A percentile compares a stretch with the other conserved stretches of the same genome.
These are phyloP conservation scores for Hydra vulgaris DNA, from an alignment of 30 jellyfish, hydroid and myxozoan species.

Conservation along the genomic window DNA sequence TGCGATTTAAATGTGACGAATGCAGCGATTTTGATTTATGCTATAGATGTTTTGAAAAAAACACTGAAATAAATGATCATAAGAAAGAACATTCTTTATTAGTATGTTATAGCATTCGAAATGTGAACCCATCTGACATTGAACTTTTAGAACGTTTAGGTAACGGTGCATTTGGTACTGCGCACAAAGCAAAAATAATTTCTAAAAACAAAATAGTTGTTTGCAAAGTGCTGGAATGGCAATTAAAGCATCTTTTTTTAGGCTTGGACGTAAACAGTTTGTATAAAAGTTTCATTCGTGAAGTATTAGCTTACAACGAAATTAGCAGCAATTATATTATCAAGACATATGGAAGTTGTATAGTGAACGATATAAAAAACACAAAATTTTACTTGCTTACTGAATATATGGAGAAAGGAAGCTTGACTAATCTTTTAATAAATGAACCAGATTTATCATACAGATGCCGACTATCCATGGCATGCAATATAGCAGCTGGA, in stretches of 20 bases:
- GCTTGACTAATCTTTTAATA: neutral
- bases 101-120: neutral
- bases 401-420: neutral
- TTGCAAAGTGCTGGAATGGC: neutral
- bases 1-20: neutral
- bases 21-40: neutral
- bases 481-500: neutral
- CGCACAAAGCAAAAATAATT: neutral
- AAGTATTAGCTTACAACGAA: neutral
- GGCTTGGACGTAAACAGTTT: neutral
- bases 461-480: neutral
- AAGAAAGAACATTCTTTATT: neutral
- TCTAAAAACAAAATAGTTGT: neutral
- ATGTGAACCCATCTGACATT: neutral
- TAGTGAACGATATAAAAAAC: neutral
- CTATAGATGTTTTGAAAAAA: neutral
- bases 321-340: neutral
- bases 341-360: neutral
- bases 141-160: neutral
- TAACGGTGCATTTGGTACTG: neutral
- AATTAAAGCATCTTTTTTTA: neutral
- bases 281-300: neutral
- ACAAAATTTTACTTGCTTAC: neutral
- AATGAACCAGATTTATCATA: neutral
- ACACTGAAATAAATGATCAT: neutral